Evolutionary conservation across 2,113 vertebrate species (phyloP), one percentile per base, ranked within the genome.

Genomic region (Oxyura jamaicensis): DNA sequence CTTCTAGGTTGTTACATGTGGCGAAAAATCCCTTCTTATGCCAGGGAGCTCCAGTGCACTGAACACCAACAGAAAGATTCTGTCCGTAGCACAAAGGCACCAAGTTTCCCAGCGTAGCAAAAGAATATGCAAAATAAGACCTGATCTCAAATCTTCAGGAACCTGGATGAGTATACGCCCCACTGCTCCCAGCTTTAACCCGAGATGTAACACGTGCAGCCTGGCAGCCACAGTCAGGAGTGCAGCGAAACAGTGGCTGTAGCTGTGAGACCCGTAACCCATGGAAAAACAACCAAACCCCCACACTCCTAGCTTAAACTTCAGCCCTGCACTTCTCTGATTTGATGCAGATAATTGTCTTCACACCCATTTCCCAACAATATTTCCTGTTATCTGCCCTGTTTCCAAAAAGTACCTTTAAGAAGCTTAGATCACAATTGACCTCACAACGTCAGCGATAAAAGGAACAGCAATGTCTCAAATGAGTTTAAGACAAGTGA

Each of bases 51-150:
- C 23, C 25, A 33, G 2, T 18, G 1, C 33, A 13, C 48, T 46
- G 33, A 41, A 33, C 7, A 31, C 0, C 2, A 13, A 26, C 0
- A 66, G 60, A 58, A 77, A 29, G 23, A 25, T 29, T 14, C 16
- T 4, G 6, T 18, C 48, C 68, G 3, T 28, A 75, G 12, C 2
- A 9, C 13, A 71, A 71, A 77, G 26, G 39, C 75, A 75, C 39
- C 6, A 6, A 29, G 13, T 29, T 44, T 86, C 31, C 31, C 53
- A 48, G 33, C 2, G 13, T 20, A 52, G 55, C 17, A 79, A 59
- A 67, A 52, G 15, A 59, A 67, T 4, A 19, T 6, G 13, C n/a
- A 75, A 79, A 91, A 72, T 35, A 46, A 86, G 39, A 46, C 21
- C 36, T 60, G 10, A 6, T 60, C 55, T 80, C 55, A 86, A 59